A percentile compares a stretch with the other conserved stretches of the same genome.
Evolutionary conservation across 1,140 invertebrate genomes (phyloP).

Genomic region (Melitaea cinxia): DNA sequence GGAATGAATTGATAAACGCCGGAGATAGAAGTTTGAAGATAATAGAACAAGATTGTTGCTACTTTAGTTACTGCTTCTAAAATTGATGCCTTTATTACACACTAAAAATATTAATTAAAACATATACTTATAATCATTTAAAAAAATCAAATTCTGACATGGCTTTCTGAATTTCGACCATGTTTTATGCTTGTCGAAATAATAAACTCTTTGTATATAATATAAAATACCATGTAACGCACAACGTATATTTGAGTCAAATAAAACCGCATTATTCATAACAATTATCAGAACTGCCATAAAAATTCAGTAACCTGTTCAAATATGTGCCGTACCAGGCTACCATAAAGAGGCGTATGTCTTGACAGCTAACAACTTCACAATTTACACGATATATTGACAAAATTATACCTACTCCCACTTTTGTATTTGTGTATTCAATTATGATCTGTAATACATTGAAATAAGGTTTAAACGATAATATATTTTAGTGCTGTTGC

Average conservation of each 20-base stretch:
- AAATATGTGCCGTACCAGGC: constrained; percentile 26
- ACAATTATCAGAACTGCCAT: constrained; percentile 12
- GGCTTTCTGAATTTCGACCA: too few species aligned
- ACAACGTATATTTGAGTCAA: neutral
- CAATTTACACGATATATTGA: constrained; percentile 42
- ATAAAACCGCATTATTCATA: neutral
- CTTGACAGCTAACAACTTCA: constrained; percentile 41
- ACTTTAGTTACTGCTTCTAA: too few species aligned
- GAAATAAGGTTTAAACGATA: constrained; percentile 10
- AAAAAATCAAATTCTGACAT: too few species aligned
- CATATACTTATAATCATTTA: too few species aligned
- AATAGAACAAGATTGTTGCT: too few species aligned
- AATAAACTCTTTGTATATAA: too few species aligned
- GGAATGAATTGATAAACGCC: too few species aligned
- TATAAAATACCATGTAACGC: neutral
- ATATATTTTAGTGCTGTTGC: constrained; percentile 4
- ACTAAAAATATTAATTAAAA: too few species aligned
- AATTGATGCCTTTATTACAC: too few species aligned
- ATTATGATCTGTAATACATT: constrained; percentile 27
- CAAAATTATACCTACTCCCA: constrained; percentile 15
- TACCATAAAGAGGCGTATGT: constrained; percentile 40
- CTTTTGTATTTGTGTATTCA: neutral
- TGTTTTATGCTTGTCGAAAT: too few species aligned
- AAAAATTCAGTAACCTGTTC: constrained; percentile 22
- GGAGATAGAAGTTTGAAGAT: too few species aligned